phyloP scores from a whole-genome alignment of 1,140 invertebrate species.

The Mycetomoellerius zeteki region DNA sequence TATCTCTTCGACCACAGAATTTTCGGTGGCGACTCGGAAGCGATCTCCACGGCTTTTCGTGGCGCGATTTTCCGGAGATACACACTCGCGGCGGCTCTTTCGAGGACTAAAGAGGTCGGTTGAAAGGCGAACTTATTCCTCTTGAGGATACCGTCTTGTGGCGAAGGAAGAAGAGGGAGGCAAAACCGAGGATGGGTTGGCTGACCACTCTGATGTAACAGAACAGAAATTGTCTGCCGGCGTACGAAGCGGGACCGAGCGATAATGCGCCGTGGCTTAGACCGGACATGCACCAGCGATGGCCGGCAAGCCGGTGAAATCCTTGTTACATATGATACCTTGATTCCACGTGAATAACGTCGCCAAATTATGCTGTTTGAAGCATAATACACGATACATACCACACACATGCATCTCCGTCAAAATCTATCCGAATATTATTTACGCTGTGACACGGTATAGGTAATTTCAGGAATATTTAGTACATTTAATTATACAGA shows the following conservation, averaged over 20 bases:
- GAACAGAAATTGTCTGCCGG: constrained; percentile 82
- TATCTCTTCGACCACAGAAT: not conserved
- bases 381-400: not conserved
- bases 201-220: constrained; percentile 85
- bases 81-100: constrained; percentile 70
- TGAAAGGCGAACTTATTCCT: constrained; percentile 78
- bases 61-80: constrained; percentile 50
- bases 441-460: no score
- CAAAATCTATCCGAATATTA: not conserved
- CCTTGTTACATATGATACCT: constrained; percentile 35
- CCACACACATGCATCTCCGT: not conserved
- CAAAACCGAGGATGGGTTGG: constrained; percentile 83
- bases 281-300: constrained; percentile 47
- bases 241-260: constrained; percentile 44
- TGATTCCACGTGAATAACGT: constrained; percentile 12
- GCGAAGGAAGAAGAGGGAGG: constrained; percentile 79
- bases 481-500: not conserved
- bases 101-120: constrained; percentile 79
- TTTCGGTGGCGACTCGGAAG: constrained; percentile 2
- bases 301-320: constrained; percentile 22
- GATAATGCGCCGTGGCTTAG: constrained; percentile 49
- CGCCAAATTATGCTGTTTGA: not conserved
- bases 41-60: constrained; percentile 2
- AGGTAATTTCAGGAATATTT: not conserved
- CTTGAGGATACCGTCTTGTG: constrained; percentile 64